Evolutionary conservation across 2,797 vertebrate species (phyloP), one percentile per base, ranked within the genome.

Genomic region (Chelonia mydas): DNA sequence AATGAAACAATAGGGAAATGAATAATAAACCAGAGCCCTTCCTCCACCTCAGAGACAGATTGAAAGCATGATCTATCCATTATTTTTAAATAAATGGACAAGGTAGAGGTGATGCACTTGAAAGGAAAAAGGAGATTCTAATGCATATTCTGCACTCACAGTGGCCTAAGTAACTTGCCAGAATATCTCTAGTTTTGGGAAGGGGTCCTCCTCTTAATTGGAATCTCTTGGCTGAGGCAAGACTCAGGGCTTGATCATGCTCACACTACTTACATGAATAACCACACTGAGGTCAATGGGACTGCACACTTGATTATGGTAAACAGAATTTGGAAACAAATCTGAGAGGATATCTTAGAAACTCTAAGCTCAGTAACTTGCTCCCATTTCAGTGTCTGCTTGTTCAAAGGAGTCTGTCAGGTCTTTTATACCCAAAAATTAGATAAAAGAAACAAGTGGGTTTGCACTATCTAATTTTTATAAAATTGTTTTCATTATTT

Each of bases 261-360:
- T 47, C 90, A 57, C 31, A 50, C 83, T 84, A 47, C 17, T 92
- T 50, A 88, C 87, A 33, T 6, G 37, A 72, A 72, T 65, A 90
- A 77, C 77, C 17, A 11, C 93, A 83, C 17, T n/a, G 50, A 89
- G 68, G 68, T 81, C 77, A 95, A 86, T 28, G 2, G 10, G 23
- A 77, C 31, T 83, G 79, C 0, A 33, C 17, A 27, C 79, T 28
- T n/a, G 3, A 57, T 49, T 89, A 77, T 1, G 12, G 12, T 37
- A 79, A 9, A n/a, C 4, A 94, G 19, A 92, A 93, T 74, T 95
- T 83, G 28, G 83, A 92, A 89, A 51, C 9, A 93, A 68, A 65
- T 47, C 17, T 2, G 23, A 59, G 11, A 27, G 90, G 92, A 83
- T 0, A 0, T n/a, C 50, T 28, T 1, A 82, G 50, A 90, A 93